Evolutionary conservation across 2,113 vertebrate species (phyloP).

Genomic region (Hemiscyllium ocellatum): DNA sequence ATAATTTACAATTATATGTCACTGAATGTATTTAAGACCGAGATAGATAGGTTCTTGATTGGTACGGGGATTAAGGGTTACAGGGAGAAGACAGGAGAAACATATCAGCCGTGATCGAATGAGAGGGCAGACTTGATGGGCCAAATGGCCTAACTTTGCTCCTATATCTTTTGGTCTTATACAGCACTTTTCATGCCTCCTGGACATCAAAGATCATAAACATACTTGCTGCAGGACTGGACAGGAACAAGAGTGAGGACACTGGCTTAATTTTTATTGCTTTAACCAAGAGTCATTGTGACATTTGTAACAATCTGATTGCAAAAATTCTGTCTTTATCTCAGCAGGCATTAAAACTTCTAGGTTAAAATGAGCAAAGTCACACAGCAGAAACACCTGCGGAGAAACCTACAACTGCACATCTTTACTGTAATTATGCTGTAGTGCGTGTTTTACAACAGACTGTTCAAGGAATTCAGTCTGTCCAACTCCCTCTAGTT

Average conservation of each 20-base stretch:
- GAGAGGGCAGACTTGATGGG: too few species aligned
- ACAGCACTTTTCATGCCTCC: background rate
- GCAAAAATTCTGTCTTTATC: background rate
- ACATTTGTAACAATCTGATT: background rate
- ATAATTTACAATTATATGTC: too few species aligned
- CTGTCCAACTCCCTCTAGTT: background rate
- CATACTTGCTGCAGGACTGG: background rate
- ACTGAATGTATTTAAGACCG: too few species aligned
- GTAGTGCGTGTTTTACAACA: background rate
- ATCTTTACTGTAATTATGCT: background rate
- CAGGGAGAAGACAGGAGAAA: too few species aligned
- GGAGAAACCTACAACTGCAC: background rate
- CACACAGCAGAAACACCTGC: background rate
- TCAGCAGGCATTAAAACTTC: background rate
- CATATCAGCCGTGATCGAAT: too few species aligned
- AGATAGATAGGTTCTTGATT: too few species aligned
- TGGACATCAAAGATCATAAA: background rate
- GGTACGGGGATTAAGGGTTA: too few species aligned
- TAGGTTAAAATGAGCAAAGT: background rate
- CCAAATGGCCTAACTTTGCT: too few species aligned
- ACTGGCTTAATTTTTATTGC: background rate
- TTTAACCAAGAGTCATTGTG: background rate
- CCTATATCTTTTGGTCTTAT: too few species aligned
- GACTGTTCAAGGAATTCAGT: background rate
- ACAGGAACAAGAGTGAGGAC: background rate